Evolutionary conservation across 1,140 invertebrate species (phyloP), one percentile per base, ranked within the genome.

Genomic region (Camponotus pennsylvanicus): DNA sequence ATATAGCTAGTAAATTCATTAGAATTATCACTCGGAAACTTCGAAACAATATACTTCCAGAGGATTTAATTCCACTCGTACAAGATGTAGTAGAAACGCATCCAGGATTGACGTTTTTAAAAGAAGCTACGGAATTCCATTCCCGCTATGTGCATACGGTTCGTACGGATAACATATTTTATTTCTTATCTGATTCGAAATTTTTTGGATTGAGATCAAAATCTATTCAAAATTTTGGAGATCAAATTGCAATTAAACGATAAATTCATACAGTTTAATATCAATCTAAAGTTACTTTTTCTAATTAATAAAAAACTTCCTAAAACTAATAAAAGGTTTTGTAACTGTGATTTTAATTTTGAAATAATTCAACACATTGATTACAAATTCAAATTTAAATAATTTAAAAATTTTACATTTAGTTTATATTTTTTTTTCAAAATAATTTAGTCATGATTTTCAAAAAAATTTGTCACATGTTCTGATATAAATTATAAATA

Each of bases 51-150:
- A 96, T 98, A 77, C 95, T 97, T 11, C 97, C 97, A 0, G 97
- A 98, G 93, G 99, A 99, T 95, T 97, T 99, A 93, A 97, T 99
- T 89, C 97, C 98, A 21, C 94, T 99, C 86, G 97, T 99, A 63
- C 98, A 99, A 96, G 99, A 99, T 95, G 98, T 99, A 1, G 99
- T 99, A 34, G 99, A 99, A 93, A 99, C 99, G n/a, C 99, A 99
- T 96, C 99, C 99, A 4, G 99, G 99, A 64, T 96, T 99, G 79
- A 98, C 97, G 61, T 99, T 99, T 96, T 96, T 99, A 18, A 98
- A 99, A 94, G 98, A 99, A 95, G 98, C 99, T 67, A 98, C 98
- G 15, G 99, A 99, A 96, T 99, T 99, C 95, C 99, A 99, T 96
- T 99, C 98, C 77, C 97, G 99, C 96, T 99, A 99, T 94, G 98